Base-by-base conservation (phyloP, 2,113 vertebrate species). In the Tringa solitaria region DNA sequence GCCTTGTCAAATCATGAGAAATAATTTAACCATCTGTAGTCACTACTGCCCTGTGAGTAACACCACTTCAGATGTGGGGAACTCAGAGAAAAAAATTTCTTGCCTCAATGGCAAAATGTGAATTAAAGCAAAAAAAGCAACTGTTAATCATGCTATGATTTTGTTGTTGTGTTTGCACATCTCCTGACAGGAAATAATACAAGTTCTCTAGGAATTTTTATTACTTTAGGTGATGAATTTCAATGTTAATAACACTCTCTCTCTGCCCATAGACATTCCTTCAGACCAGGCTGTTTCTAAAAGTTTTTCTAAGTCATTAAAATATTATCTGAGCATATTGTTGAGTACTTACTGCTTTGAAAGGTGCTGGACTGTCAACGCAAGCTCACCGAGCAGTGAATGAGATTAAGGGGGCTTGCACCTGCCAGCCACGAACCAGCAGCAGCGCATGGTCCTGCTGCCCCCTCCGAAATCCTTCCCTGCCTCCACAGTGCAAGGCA, bases 11-110 rank as follows among this genome's bases (percentile, higher is more conserved):
- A 84, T 77, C 22, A 30, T 28, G 37, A 84, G 35, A 91, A 94
- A 83, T 85, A 85, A 69, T 89, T 91, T 92, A 94, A 87, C 74
- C 57, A 63, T 89, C 70, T 95, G 37, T 61, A 91, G 69, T 50
- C 77, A 77, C 50, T 59, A 43, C 8, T 43, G 8, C 23, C 28
- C 24, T 37, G 48, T 14, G 41, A 72, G 21, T 16, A 74, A 48
- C n/a, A 78, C 16, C 82, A n/a, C 53, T 54, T 90, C 43, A 43
- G 48, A 69, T 32, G 37, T 35, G 77, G 19, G 23, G 32, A 92
- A 72, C 33, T 32, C n/a, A 33, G 61, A 76, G 33, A 63, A 5
- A 85, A 79, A 48, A 72, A 89, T 39, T 12, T 84, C 57, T 87
- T 79, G 14, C 32, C 59, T 46, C 65, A 56, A 26, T 33, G 33